Conservation (phyloP, 2,888 invertebrate genomes). For the Drosophila algonquin region DNA sequence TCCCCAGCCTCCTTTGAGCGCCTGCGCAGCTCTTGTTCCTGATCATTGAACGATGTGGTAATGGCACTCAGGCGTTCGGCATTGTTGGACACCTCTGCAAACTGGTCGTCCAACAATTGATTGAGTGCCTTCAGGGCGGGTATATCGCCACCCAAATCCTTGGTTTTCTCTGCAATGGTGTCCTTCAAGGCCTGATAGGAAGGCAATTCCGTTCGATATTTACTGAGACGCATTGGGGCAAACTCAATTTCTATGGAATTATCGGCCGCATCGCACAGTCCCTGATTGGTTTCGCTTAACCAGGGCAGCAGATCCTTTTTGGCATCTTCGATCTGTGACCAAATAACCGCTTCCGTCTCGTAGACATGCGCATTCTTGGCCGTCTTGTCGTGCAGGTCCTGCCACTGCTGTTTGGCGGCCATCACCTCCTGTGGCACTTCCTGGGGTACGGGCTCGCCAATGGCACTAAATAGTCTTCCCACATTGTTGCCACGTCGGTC, state of each 20-base stretch:
- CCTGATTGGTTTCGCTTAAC: slow-evolving; percentile 92
- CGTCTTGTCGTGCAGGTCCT: slow-evolving; percentile 88
- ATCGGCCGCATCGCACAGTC: slow-evolving; percentile 90
- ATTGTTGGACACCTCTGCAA: slow-evolving; percentile 89
- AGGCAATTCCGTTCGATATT: slow-evolving; percentile 94
- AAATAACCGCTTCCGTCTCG: slow-evolving; percentile 95
- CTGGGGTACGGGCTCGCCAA: slow-evolving; percentile 85
- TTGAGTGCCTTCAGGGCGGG: slow-evolving; percentile 88
- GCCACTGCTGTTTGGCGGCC: slow-evolving; percentile 88
- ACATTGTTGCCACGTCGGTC: slow-evolving; percentile 87
- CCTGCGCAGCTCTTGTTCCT: slow-evolving; percentile 89
- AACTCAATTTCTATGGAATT: slow-evolving; percentile 92
- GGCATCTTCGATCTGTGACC: slow-evolving; percentile 95
- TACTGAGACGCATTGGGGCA: slow-evolving; percentile 90
- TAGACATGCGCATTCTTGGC: slow-evolving; percentile 90
- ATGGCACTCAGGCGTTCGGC: slow-evolving; percentile 90
- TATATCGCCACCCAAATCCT: slow-evolving; percentile 90
- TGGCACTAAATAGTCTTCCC: slow-evolving; percentile 84
- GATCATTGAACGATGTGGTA: slow-evolving; percentile 89
- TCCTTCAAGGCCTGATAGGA: slow-evolving; percentile 90
- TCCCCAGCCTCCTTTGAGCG: slow-evolving; percentile 90
- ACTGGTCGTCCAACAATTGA: slow-evolving; percentile 89
- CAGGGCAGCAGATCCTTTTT: slow-evolving; percentile 93
- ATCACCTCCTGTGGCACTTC: slow-evolving; percentile 84
- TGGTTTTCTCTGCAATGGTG: slow-evolving; percentile 91